A percentile compares a stretch with the other conserved stretches of the same genome.
Conservation (phyloP, 35 echinoderm and acorn worm species). For the Eucidaris tribuloides region DNA sequence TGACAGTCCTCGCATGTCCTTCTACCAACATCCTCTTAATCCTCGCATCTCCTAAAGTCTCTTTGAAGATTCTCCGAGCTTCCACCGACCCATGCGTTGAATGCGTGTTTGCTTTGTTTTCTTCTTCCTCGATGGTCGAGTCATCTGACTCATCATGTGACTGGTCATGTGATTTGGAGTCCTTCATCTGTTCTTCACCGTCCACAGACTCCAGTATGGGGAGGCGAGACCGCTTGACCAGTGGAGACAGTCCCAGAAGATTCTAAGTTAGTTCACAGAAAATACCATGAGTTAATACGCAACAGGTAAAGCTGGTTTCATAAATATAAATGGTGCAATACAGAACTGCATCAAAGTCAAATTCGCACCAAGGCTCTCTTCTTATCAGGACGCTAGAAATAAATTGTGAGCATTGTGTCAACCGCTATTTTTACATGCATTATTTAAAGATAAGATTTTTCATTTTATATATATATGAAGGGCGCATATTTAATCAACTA, state of each 20-base stretch:
- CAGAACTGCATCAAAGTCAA: too few relatives aligned
- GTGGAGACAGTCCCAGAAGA: conserved; percentile 21
- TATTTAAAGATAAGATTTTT: too few relatives aligned
- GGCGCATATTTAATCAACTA: too few relatives aligned
- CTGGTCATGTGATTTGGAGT: conserved; percentile 15
- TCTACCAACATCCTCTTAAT: not conserved
- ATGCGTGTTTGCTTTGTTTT: not conserved
- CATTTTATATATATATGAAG: too few relatives aligned
- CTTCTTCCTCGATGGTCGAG: not conserved
- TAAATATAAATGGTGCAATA: too few relatives aligned
- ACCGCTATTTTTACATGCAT: too few relatives aligned
- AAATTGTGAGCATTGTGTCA: too few relatives aligned
- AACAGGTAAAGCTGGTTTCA: too few relatives aligned
- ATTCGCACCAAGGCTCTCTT: too few relatives aligned
- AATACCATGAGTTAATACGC: too few relatives aligned
- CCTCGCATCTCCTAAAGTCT: not conserved
- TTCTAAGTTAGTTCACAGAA: not conserved
- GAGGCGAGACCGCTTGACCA: not conserved
- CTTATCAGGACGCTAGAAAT: too few relatives aligned
- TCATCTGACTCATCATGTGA: conserved; percentile 50
- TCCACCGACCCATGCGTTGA: not conserved
- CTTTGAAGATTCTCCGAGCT: not conserved
- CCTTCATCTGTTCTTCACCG: not conserved
- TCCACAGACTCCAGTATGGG: conserved; percentile 33
- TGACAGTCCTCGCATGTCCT: too few relatives aligned